Base-by-base conservation (phyloP, 2,888 invertebrate species). In the Melanophora roralis region DNA sequence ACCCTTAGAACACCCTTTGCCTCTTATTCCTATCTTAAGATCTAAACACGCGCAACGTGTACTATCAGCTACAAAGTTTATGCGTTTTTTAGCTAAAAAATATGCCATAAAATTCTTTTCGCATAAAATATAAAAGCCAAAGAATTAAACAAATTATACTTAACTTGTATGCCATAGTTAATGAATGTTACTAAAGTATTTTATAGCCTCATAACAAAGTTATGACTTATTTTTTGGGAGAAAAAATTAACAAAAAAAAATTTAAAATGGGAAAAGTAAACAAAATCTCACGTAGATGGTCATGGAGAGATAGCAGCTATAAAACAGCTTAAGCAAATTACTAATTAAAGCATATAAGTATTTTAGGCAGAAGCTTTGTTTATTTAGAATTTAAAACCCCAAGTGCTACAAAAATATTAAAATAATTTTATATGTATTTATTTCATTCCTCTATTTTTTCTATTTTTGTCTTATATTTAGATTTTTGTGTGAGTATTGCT, bases 191-290 rank as follows among this genome's bases (percentile, higher is more conserved):
- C n/a, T n/a, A n/a, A n/a, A n/a, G n/a, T 43, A 27, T 71, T 72
- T 67, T 60, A 67, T 36, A 59, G 45, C 53, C 71, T 53, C 59
- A 36, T 59, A 72, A 53, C 36, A 71, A 71, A 77, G 47, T 67
- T 77, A 77, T 57, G 60, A 62, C 53, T 67, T 67, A 21, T 40
- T 27, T 27, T 59, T 53, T 45, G 14, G 1, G n/a, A 34, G 5
- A 16, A n/a, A 23, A 34, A 27, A 5, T 27, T 11, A 14, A 32
- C 3, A 32, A 45, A 5, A 27, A 57, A 34, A 2, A 53, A 60
- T 45, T n/a, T 1, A 2, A 27, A 32, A 8, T 16, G 7, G 6
- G 36, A 27, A 40, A 23, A 36, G 27, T n/a, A 75, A 67, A 60
- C 27, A 16, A 34, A 51, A 64, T 14, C 38, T 34, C 59, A n/a